Conservation (phyloP, 1,140 invertebrate genomes). For the Streblospio benedicti region DNA sequence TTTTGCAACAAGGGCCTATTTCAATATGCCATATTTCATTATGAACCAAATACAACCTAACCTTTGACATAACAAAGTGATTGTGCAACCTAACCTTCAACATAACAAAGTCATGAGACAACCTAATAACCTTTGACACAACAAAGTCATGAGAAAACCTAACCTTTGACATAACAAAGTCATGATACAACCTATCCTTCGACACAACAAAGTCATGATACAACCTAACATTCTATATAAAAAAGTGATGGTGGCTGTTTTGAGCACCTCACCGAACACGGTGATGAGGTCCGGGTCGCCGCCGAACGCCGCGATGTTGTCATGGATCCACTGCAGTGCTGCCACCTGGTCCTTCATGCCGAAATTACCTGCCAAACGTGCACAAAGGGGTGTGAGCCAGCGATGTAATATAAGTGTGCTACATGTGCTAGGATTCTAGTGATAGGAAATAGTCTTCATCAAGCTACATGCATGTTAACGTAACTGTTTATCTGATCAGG, state of each 20-base stretch:
- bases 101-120: too few relatives aligned
- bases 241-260: neutral
- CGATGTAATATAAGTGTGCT: neutral
- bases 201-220: neutral
- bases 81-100: too few relatives aligned
- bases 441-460: too few relatives aligned
- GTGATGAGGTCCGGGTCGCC: constrained; percentile 33
- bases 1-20: too few relatives aligned
- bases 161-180: constrained; percentile 84
- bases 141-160: constrained; percentile 70
- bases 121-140: too few relatives aligned
- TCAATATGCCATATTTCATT: too few relatives aligned
- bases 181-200: constrained; percentile 51
- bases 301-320: constrained; percentile 38
- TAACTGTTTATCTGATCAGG: too few relatives aligned
- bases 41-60: too few relatives aligned
- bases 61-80: too few relatives aligned
- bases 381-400: neutral
- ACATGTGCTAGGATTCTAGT: too few relatives aligned
- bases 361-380: constrained; percentile 48
- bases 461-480: too few relatives aligned
- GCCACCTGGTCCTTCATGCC: constrained; percentile 59
- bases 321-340: constrained; percentile 54
- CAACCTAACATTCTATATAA: neutral
- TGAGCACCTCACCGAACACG: constrained; percentile 31